Evolutionary conservation across 2,888 invertebrate genomes (phyloP).

Genomic region (Phaonia tiefii): DNA sequence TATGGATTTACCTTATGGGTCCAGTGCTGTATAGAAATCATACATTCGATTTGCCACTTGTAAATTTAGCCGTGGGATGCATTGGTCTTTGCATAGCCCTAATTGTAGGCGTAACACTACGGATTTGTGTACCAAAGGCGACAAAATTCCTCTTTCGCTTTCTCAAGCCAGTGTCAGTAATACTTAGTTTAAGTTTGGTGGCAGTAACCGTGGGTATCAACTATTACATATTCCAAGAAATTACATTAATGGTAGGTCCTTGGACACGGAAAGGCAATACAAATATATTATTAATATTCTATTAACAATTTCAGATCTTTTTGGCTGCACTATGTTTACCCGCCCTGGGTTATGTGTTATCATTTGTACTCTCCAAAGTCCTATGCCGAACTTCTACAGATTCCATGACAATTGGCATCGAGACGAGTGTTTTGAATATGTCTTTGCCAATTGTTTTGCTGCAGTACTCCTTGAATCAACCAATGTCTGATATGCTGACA

Average conservation of each 20-base stretch:
- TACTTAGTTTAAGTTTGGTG: conserved; percentile 89
- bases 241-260: conserved; percentile 61
- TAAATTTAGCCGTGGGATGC: conserved; percentile 86
- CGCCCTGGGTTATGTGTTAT: conserved; percentile 87
- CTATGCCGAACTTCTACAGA: conserved; percentile 84
- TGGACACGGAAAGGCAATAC: too few relatives aligned
- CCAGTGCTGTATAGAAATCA: conserved; percentile 85
- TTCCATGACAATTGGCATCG: conserved; percentile 90
- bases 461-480: conserved; percentile 88
- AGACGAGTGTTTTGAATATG: conserved; percentile 94
- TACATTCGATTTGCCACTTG: conserved; percentile 87
- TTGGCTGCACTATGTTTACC: conserved; percentile 63
- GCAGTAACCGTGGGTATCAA: conserved; percentile 91
- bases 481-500: conserved; percentile 91
- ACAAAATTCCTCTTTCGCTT: conserved; percentile 87
- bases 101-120: conserved; percentile 84
- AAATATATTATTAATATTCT: too few relatives aligned
- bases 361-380: conserved; percentile 83
- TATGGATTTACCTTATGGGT: conserved; percentile 93
- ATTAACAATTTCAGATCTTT: conserved; percentile 54
- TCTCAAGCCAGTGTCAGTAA: conserved; percentile 89
- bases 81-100: conserved; percentile 87
- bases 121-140: conserved; percentile 84
- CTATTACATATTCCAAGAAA: conserved; percentile 89
- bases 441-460: conserved; percentile 93